Evolutionary conservation across 2,797 vertebrate genomes (phyloP).

Genomic region (Buceros bicornis): DNA sequence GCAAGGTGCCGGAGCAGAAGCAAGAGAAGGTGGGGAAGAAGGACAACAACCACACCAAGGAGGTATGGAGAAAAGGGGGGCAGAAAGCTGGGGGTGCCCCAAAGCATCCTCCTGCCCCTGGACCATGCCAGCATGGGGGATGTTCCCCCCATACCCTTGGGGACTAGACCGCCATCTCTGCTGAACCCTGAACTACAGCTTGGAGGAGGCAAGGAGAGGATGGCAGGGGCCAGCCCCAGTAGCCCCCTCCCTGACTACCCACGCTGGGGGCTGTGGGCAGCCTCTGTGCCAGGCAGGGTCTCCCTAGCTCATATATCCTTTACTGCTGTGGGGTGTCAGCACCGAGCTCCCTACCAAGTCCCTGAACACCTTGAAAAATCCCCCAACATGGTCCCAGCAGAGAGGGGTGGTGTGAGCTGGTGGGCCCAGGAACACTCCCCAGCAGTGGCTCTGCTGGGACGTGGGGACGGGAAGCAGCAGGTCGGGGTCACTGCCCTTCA

Average conservation of each 20-base stretch:
- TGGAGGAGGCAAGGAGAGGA: background rate
- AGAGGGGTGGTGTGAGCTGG: background rate
- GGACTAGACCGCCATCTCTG: background rate
- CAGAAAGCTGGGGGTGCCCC: background rate
- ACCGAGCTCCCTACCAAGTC: fast-evolving
- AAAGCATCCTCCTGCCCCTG: background rate
- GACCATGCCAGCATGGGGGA: background rate
- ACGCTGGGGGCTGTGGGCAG: background rate
- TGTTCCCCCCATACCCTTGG: background rate
- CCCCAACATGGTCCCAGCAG: background rate
- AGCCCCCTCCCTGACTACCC: background rate
- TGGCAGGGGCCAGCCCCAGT: background rate
- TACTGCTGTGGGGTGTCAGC: background rate
- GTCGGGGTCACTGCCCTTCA: background rate
- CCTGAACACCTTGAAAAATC: background rate
- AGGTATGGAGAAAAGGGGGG: slow-evolving; percentile 35
- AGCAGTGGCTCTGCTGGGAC: background rate
- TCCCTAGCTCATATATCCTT: background rate
- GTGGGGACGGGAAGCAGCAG: background rate
- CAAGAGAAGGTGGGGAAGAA: slow-evolving; percentile 57
- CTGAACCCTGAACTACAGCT: background rate
- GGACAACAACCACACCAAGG: background rate
- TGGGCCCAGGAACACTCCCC: background rate
- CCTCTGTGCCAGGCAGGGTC: background rate
- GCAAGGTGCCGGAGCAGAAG: slow-evolving; percentile 24